Evolutionary conservation across 2,888 invertebrate species (phyloP).

Genomic region (Amphipoea lucens): DNA sequence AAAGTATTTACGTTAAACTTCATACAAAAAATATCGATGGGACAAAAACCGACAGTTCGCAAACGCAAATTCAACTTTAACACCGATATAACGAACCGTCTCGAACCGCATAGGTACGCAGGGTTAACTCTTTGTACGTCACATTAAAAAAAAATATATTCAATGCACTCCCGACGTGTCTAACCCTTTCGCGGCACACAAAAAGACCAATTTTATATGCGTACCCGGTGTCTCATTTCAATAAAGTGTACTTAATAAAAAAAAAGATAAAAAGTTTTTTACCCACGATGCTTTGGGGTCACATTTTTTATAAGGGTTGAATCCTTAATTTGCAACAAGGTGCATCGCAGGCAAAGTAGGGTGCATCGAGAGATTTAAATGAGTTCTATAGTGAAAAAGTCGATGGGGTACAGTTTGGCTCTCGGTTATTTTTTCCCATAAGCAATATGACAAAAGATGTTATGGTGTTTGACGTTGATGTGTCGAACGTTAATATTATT

Average conservation of each 20-base stretch:
- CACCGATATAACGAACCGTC: constrained; percentile 86
- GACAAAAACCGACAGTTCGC: constrained; percentile 52
- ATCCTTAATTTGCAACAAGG: constrained; percentile 91
- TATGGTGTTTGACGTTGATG: constrained; percentile 84
- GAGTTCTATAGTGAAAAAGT: constrained; percentile 86
- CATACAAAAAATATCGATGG: constrained; percentile 16
- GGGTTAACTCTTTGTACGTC: constrained; percentile 78
- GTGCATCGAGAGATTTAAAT: constrained; percentile 86
- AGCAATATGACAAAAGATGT: constrained; percentile 80
- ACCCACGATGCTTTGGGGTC: constrained; percentile 89
- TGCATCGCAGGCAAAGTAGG: constrained; percentile 87
- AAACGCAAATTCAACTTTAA: constrained; percentile 85
- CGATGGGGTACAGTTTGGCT: constrained; percentile 75
- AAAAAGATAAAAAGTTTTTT: constrained; percentile 88
- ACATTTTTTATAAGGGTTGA: constrained; percentile 86
- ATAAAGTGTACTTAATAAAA: constrained; percentile 87
- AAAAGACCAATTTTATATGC: constrained; percentile 90
- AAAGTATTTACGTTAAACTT: constrained; percentile 11
- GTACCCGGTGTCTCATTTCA: constrained; percentile 90
- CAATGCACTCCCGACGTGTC: constrained; percentile 79
- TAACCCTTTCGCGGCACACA: constrained; percentile 83
- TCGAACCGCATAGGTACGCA: constrained; percentile 86
- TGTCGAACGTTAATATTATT: constrained; percentile 78
- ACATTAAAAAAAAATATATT: constrained; percentile 75
- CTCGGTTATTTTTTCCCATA: constrained; percentile 84